Base-by-base conservation (phyloP, 2,797 vertebrate species). In the Anabacerthia variegaticeps region DNA sequence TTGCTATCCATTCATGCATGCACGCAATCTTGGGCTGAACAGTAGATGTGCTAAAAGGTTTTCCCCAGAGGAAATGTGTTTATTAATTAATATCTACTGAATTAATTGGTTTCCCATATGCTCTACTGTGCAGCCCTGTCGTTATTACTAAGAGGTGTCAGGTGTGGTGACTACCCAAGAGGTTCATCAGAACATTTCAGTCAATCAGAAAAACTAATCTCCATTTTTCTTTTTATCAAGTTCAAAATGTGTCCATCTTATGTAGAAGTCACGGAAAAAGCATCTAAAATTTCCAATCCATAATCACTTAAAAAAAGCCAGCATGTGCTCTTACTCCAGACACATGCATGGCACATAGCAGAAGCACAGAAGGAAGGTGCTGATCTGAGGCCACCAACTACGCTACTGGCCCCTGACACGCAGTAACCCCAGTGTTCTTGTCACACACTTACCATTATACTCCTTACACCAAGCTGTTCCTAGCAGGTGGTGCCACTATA, bases 71-170 rank as follows among this genome's bases (percentile, higher is more conserved):
- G 37, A 87, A 76, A 80, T 62, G 13, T 48, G 54, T 92, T 94
- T 74, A 85, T 89, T 96, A 96, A 96, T 94, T 93, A 92, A 28
- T 81, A 91, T 12, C 65, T 77, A 37, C 49, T 62, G 78, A 84
- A 94, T 88, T 95, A 96, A 83, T 78, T 75, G 49, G n/a, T 44
- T 86, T 26, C n/a, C 76, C 82, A 68, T 80, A 75, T 78, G 93
- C 34, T 93, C 82, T 85, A 58, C 84, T 62, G 12, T 68, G 72
- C 11, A 67, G 52, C 18, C 39, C 67, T 82, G 9, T 7, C 3
- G 1, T 4, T n/a, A 37, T 12, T 39, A 24, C 19, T 41, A 84
- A 32, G 63, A 91, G 54, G 58, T 32, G 44, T 67, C 80, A 43
- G 48, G 56, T 20, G 1, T 51, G 34, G 39, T 22, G 12, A 43